Base-by-base conservation (phyloP, 2,888 invertebrate genomes). In the Pachycephus smyrnensis region DNA sequence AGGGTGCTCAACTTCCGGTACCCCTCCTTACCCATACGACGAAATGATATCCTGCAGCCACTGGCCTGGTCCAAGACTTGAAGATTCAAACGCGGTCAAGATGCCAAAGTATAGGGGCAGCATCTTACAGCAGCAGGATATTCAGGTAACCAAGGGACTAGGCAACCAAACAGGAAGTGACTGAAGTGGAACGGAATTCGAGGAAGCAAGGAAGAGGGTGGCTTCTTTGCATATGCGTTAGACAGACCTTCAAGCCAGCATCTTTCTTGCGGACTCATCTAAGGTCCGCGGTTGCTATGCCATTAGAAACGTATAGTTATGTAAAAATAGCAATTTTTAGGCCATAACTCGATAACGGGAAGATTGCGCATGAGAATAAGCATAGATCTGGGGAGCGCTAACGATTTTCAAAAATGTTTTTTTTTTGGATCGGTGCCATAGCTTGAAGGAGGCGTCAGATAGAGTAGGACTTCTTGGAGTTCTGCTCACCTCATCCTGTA, bases 171-270 rank as follows among this genome's bases (percentile, higher is more conserved):
- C 37, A 15, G 73, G 11, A 40, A 35, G 31, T 35, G 12, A 23
- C 31, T 40, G 75, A 11, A 32, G 68, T 32, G n/a, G 71, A 71
- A 4, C 6, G 4, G 9, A 55, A 79, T 75, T 71, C 77, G 3
- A 79, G 81, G 31, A 79, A 77, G 9, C 80, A 80, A 77, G 75
- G 23, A 79, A 81, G 37, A 73, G 77, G 36, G 68, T 68, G 30
- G 15, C 68, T 68, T 68, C 68, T 30, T 68, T 30, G 15, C 71
- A 1, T 75, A 78, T 37, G 73, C 73, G 68, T 73, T 76, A 40
- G 3, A 35, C 23, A 74, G 74, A 36, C 11, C 31, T 32, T 75
- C 23, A 35, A 15, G 12, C 15, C 37, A 31, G 40, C 55, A 32
- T 40, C 69, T 40, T 71, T 69, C 32, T 15, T 23, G 9, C 55